phyloP scores from a whole-genome alignment of 1,140 invertebrate species.

The Cryptotermes secundus region DNA sequence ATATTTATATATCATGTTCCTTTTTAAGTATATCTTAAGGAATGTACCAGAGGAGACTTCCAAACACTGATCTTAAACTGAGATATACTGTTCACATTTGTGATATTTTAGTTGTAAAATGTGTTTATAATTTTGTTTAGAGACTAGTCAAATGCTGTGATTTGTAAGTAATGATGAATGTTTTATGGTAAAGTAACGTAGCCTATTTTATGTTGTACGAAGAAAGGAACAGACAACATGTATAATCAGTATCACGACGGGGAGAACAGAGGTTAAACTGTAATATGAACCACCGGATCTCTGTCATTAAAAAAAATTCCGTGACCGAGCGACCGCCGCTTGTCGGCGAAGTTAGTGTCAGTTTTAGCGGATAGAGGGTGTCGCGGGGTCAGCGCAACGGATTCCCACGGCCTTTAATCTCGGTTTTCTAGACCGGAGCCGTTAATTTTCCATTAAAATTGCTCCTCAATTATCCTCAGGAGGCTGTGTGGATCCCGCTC shows the following conservation, averaged over 20 bases:
- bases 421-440: too few species aligned
- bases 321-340: too few species aligned
- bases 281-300: too few species aligned
- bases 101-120: not conserved
- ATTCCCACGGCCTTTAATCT: too few species aligned
- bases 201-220: not conserved
- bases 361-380: too few species aligned
- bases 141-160: slow-evolving; percentile 12
- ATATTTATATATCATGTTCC: not conserved
- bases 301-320: too few species aligned
- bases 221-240: not conserved
- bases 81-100: not conserved
- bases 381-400: too few species aligned
- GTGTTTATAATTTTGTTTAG: not conserved
- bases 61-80: not conserved
- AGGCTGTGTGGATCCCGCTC: too few species aligned
- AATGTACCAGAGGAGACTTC: not conserved
- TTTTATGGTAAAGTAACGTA: not conserved
- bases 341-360: too few species aligned
- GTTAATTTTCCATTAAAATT: too few species aligned
- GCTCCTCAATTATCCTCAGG: too few species aligned
- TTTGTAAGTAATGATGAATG: slow-evolving; percentile 13
- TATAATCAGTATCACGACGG: not conserved
- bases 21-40: not conserved
- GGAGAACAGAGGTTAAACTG: not conserved